phyloP scores from a whole-genome alignment of 1,140 invertebrate species.

The Chironomus tepperi region DNA sequence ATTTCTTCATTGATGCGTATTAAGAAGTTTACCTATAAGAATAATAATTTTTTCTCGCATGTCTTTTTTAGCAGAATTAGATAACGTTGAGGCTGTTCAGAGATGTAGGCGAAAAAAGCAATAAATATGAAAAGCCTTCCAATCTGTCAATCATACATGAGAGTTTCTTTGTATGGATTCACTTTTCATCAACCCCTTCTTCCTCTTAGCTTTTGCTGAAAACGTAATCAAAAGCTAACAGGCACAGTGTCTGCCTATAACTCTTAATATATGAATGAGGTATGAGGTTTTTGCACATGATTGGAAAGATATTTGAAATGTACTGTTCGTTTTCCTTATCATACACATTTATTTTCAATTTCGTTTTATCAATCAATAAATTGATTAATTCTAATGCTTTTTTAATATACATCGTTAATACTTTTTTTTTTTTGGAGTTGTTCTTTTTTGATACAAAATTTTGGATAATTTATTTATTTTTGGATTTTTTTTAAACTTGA shows the following conservation, averaged over 20 bases:
- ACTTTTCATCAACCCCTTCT: not conserved
- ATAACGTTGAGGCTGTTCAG: not conserved
- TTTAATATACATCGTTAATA: not conserved
- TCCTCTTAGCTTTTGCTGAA: not conserved
- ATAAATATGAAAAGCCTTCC: constrained; percentile 15
- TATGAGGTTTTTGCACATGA: too few relatives aligned
- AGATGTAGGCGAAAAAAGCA: not conserved
- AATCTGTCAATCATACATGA: constrained; percentile 9
- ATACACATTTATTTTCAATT: constrained; percentile 20
- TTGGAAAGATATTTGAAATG: too few relatives aligned
- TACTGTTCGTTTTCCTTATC: not conserved
- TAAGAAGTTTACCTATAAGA: not conserved
- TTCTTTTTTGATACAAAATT: too few relatives aligned
- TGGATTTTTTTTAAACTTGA: too few relatives aligned
- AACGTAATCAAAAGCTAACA: not conserved
- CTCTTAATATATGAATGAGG: too few relatives aligned
- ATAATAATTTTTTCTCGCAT: too few relatives aligned
- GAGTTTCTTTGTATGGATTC: not conserved
- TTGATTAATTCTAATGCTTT: constrained; percentile 16
- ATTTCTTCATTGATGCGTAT: not conserved
- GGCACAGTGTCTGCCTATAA: not conserved
- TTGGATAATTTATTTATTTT: not conserved
- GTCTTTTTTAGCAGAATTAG: not conserved
- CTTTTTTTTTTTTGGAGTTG: not conserved
- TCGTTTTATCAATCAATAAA: constrained; percentile 15